phyloP scores from a whole-genome alignment of 1,140 invertebrate species.

The Drosophila bocqueti region DNA sequence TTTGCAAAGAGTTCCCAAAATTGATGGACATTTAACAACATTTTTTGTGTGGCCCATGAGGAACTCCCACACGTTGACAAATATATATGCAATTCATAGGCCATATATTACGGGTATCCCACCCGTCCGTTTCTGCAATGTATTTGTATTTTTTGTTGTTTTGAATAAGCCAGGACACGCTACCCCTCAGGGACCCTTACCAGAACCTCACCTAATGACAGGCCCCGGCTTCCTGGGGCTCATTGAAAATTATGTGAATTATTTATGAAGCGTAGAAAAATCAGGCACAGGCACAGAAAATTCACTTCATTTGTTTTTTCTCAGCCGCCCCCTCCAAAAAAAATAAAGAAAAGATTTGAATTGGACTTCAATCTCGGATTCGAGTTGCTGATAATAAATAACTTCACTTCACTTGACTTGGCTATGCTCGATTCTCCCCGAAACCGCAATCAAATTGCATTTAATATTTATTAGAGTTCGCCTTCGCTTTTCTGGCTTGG shows the following conservation, averaged over 20 bases:
- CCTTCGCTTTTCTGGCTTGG: constrained; percentile 1
- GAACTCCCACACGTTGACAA: constrained; percentile 22
- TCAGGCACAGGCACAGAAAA: constrained; percentile 33
- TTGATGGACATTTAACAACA: constrained; percentile 32
- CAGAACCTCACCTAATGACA: constrained; percentile 18
- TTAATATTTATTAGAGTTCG: constrained; percentile 73
- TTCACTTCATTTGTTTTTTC: constrained; percentile 46
- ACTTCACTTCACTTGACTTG: constrained; percentile 28
- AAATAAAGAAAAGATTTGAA: constrained; percentile 10
- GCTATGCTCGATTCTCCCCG: constrained; percentile 15
- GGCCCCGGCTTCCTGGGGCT: constrained; percentile 5
- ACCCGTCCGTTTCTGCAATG: constrained; percentile 2
- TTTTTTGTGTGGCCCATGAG: constrained; percentile 3
- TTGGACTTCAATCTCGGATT: constrained; percentile 45
- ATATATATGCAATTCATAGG: constrained; percentile 32
- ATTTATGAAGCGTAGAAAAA: constrained; percentile 60
- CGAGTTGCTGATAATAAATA: constrained; percentile 48
- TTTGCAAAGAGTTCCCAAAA: constrained; percentile 28
- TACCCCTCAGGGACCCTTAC: constrained; percentile 20
- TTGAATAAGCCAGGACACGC: constrained; percentile 25
- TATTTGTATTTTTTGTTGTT: constrained; percentile 13
- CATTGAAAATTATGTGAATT: constrained; percentile 73
- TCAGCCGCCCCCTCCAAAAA: neutral
- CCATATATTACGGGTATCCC: constrained; percentile 19
- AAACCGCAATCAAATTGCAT: constrained; percentile 78